Evolutionary conservation across 2,888 invertebrate genomes (phyloP), one percentile per base, ranked within the genome.

Genomic region (Epinotia ramella): DNA sequence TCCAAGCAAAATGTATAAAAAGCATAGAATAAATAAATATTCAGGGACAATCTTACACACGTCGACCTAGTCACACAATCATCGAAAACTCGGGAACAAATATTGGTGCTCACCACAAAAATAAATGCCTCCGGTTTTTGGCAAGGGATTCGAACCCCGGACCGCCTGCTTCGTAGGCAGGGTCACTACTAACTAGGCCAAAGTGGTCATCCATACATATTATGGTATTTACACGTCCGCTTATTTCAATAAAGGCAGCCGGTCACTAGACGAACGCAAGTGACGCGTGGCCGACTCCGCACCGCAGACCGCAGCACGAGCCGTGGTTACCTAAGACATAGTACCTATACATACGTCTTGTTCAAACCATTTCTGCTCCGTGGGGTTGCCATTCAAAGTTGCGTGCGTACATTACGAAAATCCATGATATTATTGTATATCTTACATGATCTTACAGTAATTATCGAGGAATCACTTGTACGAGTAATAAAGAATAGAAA

Each of bases 251-350:
- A 44, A 74, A 59, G 53, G 65, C 60, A 68, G 53, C 65, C 13
- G 56, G 46, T 63, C 20, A 13, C 49, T 46, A 63, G 56, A 69
- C 56, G 28, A 44, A 65, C 62, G 62, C 60, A 33, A 69, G 67
- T 74, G 75, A 73, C 67, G 60, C 72, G 75, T 60, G 59, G 70
- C 46, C 24, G 72, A 70, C 60, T 59, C 70, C 40, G 59, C 78
- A 84, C 92, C 92, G 84, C 92, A 91, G 81, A 90, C 91, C 91
- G 81, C 90, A 85, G 89, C 92, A 91, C 92, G 91, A 87, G 91
- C n/a, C 78, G 60, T 71, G 59, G 67, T 56, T 73, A 64, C 62
- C 56, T 69, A 59, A 70, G 46, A 49, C 67, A 6, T 24, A n/a
- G n/a, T 69, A 28, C 33, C 33, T 33, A 33, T 24, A 24, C 24